A percentile compares a stretch with the other conserved stretches of the same genome.
Conservation (phyloP, 2,797 vertebrate species). For the Falco cherrug region DNA sequence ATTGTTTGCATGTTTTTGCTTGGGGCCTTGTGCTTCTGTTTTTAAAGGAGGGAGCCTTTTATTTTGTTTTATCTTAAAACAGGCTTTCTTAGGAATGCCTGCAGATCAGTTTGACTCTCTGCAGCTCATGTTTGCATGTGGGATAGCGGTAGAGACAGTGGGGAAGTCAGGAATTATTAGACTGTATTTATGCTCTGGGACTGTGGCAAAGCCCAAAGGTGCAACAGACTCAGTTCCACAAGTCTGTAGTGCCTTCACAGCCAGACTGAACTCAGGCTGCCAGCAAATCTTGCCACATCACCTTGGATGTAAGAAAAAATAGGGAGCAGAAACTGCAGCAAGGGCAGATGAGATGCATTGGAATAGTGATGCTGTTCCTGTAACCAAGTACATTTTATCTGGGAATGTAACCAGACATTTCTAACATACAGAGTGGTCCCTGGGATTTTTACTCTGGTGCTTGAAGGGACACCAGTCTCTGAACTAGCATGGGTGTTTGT, state of each 20-base stretch:
- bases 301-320: neutral
- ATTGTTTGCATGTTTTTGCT: neutral
- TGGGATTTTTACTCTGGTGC: neutral
- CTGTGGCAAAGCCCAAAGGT: neutral
- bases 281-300: neutral
- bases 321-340: neutral
- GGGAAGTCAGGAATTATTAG: neutral
- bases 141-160: neutral
- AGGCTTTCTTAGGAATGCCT: neutral
- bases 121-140: neutral
- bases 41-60: neutral
- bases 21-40: slow-evolving; percentile 1
- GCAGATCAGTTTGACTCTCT: neutral
- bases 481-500: neutral
- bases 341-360: neutral
- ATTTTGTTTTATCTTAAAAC: neutral
- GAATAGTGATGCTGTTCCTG: neutral
- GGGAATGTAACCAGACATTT: neutral
- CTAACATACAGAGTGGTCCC: accelerated
- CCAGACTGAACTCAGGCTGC: neutral
- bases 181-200: neutral
- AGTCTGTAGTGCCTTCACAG: neutral
- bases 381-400: neutral
- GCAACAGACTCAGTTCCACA: neutral
- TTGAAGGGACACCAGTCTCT: neutral